Evolutionary conservation across 2,797 vertebrate genomes (phyloP).

Genomic region (Lutjanus campechanus): DNA sequence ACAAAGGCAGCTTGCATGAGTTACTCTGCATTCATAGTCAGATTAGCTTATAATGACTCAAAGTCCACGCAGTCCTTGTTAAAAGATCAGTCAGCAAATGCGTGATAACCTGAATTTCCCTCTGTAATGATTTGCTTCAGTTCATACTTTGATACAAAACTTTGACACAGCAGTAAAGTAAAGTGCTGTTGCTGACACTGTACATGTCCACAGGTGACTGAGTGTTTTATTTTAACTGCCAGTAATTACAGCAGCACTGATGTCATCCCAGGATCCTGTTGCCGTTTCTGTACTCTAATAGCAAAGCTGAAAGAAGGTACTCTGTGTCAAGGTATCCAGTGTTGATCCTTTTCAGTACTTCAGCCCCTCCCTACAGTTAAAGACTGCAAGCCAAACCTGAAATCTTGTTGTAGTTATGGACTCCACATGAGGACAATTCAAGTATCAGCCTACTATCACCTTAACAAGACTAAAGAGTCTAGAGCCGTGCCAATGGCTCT

Average conservation of each 20-base stretch:
- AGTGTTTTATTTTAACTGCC: conserved; percentile 29
- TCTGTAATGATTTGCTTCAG: conserved; percentile 21
- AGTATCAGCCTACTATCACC: neutral
- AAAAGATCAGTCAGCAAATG: conserved; percentile 20
- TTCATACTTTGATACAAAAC: neutral
- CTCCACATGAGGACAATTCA: neutral
- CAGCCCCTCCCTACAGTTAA: neutral
- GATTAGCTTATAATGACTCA: conserved; percentile 26
- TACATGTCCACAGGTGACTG: conserved; percentile 27
- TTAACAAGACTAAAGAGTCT: neutral
- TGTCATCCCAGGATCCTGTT: conserved; percentile 43
- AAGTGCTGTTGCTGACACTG: conserved; percentile 10
- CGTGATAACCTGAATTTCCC: conserved; percentile 6
- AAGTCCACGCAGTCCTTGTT: conserved; percentile 50
- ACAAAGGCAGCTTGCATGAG: neutral
- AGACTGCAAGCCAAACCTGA: neutral
- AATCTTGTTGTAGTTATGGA: neutral
- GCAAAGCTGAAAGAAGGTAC: conserved; percentile 1
- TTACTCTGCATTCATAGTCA: conserved; percentile 13
- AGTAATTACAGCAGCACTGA: conserved; percentile 50
- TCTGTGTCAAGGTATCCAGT: neutral
- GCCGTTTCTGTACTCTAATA: conserved; percentile 3
- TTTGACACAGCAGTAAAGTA: conserved; percentile 9
- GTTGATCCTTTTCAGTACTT: neutral
- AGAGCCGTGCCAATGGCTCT: neutral